Evolutionary conservation across 1,140 invertebrate species (phyloP), one percentile per base, ranked within the genome.

Genomic region (Drosophila virilis): DNA sequence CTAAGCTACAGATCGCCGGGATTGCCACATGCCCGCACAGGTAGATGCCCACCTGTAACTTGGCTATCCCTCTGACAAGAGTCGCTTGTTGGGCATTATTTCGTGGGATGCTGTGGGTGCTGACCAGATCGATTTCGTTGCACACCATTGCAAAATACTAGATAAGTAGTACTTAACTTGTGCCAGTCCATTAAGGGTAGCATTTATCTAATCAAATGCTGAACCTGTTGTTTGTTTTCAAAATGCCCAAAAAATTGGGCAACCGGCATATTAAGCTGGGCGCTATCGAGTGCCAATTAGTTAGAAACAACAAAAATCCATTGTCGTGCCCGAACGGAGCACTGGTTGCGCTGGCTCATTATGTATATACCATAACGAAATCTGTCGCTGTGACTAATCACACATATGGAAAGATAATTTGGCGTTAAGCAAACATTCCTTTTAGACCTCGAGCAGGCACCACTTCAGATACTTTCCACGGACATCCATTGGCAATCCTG

Each of bases 221-320:
- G 10, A 48, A 50, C 57, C 38, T 59, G 55, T 60, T 59, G 50
- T 60, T 51, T 33, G 45, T 17, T 15, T 48, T 46, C 40, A 32
- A 57, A 74, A 60, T 17, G 17, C 9, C 17, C 13, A 59, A 60
- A 59, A 60, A 59, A 45, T 50, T 58, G 42, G 50, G 42, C 12
- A 51, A 58, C 6, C 13, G 13, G 13, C 10, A 9, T 50, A 37
- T 48, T 15, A 28, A 17, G 38, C 8, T 13, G 59, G 52, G 48
- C 59, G 66, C 48, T 58, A 42, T 76, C 68, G 77, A 79, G 74
- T 79, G 57, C 40, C 69, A 79, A 79, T 79, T 77, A 79, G 62
- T 68, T 73, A 55, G 59, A 46, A 73, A 77, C 77, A 77, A 65
- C 68, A 77, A 68, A 79, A 77, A 64, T 68, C 77, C 77, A 79